Evolutionary conservation across 2,797 vertebrate genomes (phyloP), one percentile per base, ranked within the genome.

Genomic region (Pangasius djambal): DNA sequence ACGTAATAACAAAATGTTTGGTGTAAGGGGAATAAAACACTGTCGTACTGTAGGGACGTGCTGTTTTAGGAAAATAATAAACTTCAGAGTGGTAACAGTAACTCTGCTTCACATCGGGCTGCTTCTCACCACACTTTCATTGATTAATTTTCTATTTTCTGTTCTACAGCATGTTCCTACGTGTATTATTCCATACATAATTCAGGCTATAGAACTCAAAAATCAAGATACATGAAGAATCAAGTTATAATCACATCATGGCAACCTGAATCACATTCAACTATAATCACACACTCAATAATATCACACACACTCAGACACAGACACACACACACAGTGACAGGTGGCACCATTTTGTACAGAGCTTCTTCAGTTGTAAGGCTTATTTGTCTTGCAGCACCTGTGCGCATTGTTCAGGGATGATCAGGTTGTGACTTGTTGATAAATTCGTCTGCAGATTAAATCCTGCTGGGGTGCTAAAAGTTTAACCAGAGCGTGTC

Each of bases 401-500:
- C 83, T 84, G 83, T 25, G 9, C 13, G 28, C n/a, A 69, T 84
- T 84, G 83, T 84, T 67, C 44, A 50, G 83, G 63, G 40, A 50
- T 15, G 44, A 31, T 67, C 83, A 50, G 83, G 83, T 31, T 12
- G 61, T 22, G 83, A 34, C 79, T 57, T 44, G 79, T 63, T 5
- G 79, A 28, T 83, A 61, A 28, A 28, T 3, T 0, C 5, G 22
- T 83, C 40, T 31, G 40, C 3, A 4, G 83, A 50, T 31, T n/a
- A 67, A 67, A 84, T 13, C 34, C 79, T 2, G 20, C 22, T 0
- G 50, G 15, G 25, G 15, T 7, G 37, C 37, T 65, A 65, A 10
- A 52, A n/a, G 40, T 83, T 65, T n/a, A 63, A 83, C 37, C 15
- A n/a, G 13, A 9, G 40, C 59, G 0, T 50, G n/a, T 84, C 40